These are phyloP conservation scores for Hylaeus volcanicus DNA, from an alignment of 1,140 invertebrate species.

Conservation along the genomic window DNA sequence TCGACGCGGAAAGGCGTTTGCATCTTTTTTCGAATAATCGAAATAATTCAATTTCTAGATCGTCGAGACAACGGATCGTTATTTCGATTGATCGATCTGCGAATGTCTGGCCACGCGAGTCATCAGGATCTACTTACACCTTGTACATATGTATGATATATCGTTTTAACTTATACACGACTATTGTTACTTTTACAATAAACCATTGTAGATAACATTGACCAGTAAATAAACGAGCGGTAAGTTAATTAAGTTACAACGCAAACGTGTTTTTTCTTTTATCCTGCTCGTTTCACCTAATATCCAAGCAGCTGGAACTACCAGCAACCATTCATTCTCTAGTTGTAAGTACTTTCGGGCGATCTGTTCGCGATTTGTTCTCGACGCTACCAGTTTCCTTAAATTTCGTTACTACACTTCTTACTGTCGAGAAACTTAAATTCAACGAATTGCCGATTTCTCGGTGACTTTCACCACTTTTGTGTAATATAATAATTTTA, in stretches of 20 bases:
- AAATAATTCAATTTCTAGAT: not conserved
- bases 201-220: constrained; percentile 76
- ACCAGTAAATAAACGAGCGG: constrained; percentile 70
- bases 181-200: constrained; percentile 78
- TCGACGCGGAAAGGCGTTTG: constrained; percentile 1
- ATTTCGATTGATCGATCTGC: constrained; percentile 1
- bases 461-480: too few relatives aligned
- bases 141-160: constrained; percentile 77
- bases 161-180: constrained; percentile 75
- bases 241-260: constrained; percentile 60
- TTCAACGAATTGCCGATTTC: too few relatives aligned
- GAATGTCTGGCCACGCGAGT: constrained; percentile 14
- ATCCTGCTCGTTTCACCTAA: not conserved
- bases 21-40: not conserved
- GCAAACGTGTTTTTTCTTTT: too few relatives aligned
- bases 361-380: too few relatives aligned
- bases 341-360: too few relatives aligned
- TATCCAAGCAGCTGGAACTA: too few relatives aligned
- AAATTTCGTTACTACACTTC: too few relatives aligned
- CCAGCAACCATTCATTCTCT: too few relatives aligned
- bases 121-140: constrained; percentile 23
- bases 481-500: too few relatives aligned
- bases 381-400: too few relatives aligned
- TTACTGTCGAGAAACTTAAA: too few relatives aligned
- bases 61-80: not conserved